Evolutionary conservation across 2,113 vertebrate species (phyloP).

Genomic region (Sinocyclocheilus anophthalmus): DNA sequence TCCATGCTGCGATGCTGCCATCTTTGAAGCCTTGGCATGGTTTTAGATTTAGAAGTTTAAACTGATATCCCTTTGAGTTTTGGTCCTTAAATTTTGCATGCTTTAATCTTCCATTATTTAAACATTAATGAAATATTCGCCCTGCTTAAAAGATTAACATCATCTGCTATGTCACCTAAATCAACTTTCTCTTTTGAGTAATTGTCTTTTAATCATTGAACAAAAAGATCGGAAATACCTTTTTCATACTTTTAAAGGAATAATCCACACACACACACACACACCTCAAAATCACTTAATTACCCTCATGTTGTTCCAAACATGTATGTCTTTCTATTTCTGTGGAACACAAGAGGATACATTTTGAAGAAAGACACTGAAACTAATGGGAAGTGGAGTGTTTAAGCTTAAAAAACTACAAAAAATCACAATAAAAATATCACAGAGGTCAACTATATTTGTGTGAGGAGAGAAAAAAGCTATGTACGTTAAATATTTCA

Average conservation of each 20-base stretch:
- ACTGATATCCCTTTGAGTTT: background rate
- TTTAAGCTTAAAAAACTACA: background rate
- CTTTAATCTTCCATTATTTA: slow-evolving; percentile 49
- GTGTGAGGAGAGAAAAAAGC: background rate
- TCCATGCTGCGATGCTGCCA: background rate
- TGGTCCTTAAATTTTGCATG: slow-evolving; percentile 46
- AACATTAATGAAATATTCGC: slow-evolving; percentile 44
- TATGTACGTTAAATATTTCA: background rate
- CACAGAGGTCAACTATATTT: background rate
- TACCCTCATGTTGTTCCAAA: background rate
- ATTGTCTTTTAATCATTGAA: slow-evolving; percentile 49
- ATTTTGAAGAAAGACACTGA: background rate
- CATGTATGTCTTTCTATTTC: background rate
- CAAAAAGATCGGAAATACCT: slow-evolving; percentile 33
- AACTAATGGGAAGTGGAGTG: background rate
- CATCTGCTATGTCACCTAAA: slow-evolving; percentile 11
- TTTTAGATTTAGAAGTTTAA: slow-evolving; percentile 21
- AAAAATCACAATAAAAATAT: background rate
- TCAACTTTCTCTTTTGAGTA: slow-evolving; percentile 18
- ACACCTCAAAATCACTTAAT: background rate
- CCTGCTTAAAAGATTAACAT: slow-evolving; percentile 28
- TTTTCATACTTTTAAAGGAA: background rate
- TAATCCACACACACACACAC: too few relatives aligned
- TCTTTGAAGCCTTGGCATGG: slow-evolving; percentile 14
- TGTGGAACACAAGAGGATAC: background rate